Conservation (phyloP, 1,140 invertebrate species). For the Vollenhovia emeryi region DNA sequence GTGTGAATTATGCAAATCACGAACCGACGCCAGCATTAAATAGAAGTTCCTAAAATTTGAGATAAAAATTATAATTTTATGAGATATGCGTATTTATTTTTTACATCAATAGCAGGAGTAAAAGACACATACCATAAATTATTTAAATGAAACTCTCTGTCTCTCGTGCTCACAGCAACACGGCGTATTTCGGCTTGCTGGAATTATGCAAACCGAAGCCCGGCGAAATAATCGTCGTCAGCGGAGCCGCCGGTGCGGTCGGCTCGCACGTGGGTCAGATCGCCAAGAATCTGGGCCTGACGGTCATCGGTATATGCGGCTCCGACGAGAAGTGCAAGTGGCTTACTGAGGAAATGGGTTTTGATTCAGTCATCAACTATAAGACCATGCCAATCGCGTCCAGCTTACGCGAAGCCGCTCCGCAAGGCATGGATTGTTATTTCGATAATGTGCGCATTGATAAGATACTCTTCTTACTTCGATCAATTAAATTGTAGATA, state of each 20-base stretch:
- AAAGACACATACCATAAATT: not conserved
- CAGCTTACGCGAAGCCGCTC: slow-evolving; percentile 88
- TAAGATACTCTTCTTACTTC: not conserved
- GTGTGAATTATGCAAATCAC: not conserved
- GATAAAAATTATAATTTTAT: no score
- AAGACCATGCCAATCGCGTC: slow-evolving; percentile 87
- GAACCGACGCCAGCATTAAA: no score
- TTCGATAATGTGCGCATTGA: slow-evolving; percentile 89
- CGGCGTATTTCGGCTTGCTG: slow-evolving; percentile 91
- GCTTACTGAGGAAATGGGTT: slow-evolving; percentile 88
- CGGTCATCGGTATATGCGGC: slow-evolving; percentile 90
- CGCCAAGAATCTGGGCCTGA: slow-evolving; percentile 88
- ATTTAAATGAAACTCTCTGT: slow-evolving; percentile 29
- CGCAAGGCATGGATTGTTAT: slow-evolving; percentile 90
- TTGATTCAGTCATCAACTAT: slow-evolving; percentile 91
- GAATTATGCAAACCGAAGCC: slow-evolving; percentile 89
- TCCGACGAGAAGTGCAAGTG: slow-evolving; percentile 90
- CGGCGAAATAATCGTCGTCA: slow-evolving; percentile 90
- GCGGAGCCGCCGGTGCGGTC: slow-evolving; percentile 89
- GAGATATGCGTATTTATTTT: not conserved
- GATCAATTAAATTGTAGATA: not conserved
- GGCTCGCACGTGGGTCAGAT: slow-evolving; percentile 91
- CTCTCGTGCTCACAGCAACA: no score
- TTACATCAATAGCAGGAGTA: not conserved
- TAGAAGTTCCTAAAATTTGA: no score